phyloP scores from a whole-genome alignment of 2,888 invertebrate genomes.

The Leptura quadrifasciata region DNA sequence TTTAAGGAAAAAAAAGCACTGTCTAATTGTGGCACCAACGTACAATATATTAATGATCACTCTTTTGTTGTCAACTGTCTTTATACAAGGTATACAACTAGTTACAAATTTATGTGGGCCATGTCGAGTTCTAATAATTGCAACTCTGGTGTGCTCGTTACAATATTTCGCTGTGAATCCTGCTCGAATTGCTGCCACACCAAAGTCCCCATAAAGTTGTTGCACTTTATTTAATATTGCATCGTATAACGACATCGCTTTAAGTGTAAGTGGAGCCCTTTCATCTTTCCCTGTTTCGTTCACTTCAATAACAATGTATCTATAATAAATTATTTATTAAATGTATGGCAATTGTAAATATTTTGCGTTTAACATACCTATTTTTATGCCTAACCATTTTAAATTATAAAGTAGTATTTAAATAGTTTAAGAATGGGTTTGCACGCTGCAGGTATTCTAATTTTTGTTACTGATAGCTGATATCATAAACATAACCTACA shows the following conservation, averaged over 20 bases:
- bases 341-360: constrained; percentile 19
- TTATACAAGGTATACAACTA: constrained; percentile 82
- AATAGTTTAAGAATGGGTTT: too few species aligned
- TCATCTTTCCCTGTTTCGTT: constrained; percentile 74
- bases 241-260: constrained; percentile 75
- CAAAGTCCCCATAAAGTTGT: constrained; percentile 85
- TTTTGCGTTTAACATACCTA: constrained; percentile 57
- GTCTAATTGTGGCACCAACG: constrained; percentile 86
- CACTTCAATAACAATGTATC: constrained; percentile 83
- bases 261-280: constrained; percentile 75
- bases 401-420: too few species aligned
- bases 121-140: constrained; percentile 83
- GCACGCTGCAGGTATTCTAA: too few species aligned
- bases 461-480: too few species aligned
- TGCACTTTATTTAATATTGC: constrained; percentile 80
- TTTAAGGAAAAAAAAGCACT: constrained; percentile 85
- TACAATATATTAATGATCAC: constrained; percentile 82
- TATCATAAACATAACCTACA: too few species aligned
- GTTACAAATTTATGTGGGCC: constrained; percentile 85
- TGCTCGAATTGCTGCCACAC: constrained; percentile 81
- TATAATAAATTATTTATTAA: constrained; percentile 67
- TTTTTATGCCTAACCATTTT: constrained; percentile 69
- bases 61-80: constrained; percentile 78
- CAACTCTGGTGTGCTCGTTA: constrained; percentile 85
- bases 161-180: constrained; percentile 88